Evolutionary conservation across 2,888 invertebrate species (phyloP), one percentile per base, ranked within the genome.

Genomic region (Tachina fera): DNA sequence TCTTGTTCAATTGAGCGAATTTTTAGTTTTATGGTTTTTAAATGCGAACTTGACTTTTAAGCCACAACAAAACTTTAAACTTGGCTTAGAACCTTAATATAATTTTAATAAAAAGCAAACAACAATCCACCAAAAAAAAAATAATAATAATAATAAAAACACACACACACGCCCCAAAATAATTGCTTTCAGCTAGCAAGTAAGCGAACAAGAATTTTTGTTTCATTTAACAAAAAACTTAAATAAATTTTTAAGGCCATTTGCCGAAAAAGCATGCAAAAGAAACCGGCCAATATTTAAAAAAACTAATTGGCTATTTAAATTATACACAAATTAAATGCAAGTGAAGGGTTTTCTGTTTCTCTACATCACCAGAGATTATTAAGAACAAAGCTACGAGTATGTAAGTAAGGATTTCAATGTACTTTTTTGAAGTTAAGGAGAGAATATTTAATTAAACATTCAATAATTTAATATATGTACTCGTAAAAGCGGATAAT

Each of bases 41-140:
- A 86, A 83, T 61, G 76, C 83, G 86, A 86, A 86, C 86, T 86
- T 86, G 86, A 86, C 86, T 83, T 83, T 80, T 86, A 82, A 74
- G 75, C 56, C 81, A 80, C 16, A 71, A 39, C 43, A 71, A 56
- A 72, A 77, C 65, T 79, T 88, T 87, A 87, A 88, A 88, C 87
- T 88, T 88, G 88, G 87, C 88, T 88, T 82, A 84, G 86, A 87
- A 87, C 67, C 58, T 84, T 83, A 83, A 68, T 45, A 77, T 9
- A 58, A 68, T 68, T 65, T 68, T 53, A 68, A 74, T 74, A 58
- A 22, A 58, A 22, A 19, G 45, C 51, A 11, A 31, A n/a, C 61
- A 45, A 79, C 22, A 22, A 43, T n/a, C 19, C 41, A 22, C 10
- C 22, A 16, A 6, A 31, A 41, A 14, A 51, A 51, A 16, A 49